These are phyloP conservation scores for Halichondria panicea DNA, from an alignment of 37 sponge, comb jelly and placozoan genomes.

Conservation along the genomic window DNA sequence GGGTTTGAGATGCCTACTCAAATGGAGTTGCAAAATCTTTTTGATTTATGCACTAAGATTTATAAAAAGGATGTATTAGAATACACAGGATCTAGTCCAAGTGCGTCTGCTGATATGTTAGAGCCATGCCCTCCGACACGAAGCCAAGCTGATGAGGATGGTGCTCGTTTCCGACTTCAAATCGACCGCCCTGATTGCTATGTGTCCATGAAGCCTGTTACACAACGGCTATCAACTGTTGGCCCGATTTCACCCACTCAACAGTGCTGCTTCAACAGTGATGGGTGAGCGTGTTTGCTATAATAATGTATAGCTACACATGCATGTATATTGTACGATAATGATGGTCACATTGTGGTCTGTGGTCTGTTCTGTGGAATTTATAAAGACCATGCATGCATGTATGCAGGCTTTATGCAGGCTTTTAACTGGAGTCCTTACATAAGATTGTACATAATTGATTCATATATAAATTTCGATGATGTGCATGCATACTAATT, in stretches of 20 bases:
- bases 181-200: not conserved
- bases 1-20: no score
- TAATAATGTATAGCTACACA: no score
- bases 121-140: not conserved
- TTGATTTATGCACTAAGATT: not conserved
- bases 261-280: conserved; percentile 2
- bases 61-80: not conserved
- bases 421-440: no score
- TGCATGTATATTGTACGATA: no score
- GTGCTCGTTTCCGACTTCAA: not conserved
- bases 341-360: no score
- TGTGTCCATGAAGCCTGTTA: not conserved
- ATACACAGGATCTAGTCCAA: not conserved
- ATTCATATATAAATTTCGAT: no score
- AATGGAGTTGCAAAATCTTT: not conserved
- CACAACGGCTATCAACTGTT: not conserved
- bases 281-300: no score
- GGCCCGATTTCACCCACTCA: not conserved
- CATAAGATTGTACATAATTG: no score
- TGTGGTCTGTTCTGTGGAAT: no score
- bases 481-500: no score
- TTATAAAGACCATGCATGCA: no score
- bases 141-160: not conserved
- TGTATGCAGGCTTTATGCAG: no score
- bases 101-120: not conserved